Base-by-base conservation (phyloP, 2,888 invertebrate species). In the Tipula lateralis region DNA sequence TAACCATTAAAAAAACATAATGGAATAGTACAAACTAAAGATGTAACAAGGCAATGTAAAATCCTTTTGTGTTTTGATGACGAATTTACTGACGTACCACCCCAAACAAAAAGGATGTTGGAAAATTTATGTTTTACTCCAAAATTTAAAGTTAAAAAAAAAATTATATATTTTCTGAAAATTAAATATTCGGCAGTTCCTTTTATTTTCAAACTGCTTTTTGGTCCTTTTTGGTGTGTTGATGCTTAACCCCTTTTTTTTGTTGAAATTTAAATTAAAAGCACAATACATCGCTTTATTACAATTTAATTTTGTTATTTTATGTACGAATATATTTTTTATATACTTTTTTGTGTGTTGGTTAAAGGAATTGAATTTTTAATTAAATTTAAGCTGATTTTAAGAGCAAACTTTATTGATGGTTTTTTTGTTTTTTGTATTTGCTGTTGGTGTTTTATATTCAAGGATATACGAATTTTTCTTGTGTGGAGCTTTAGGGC, bases 301-400 rank as follows among this genome's bases (percentile, higher is more conserved):
- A 66, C 66, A 66, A 66, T 66, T 66, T 66, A 66, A 66, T 66
- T 66, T 66, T 66, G 66, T 66, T 66, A 66, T 66, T 66, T 66
- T 66, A 66, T 66, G 66, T 24, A 66, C 7, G n/a, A n/a, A 24
- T 66, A 24, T 66, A 9, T 24, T 50, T 50, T 19, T 50, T 5
- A 3, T 50, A 44, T n/a, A 19, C n/a, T 16, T 16, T 66, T 19
- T 24, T 66, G 66, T 66, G 24, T 24, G 66, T 24, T 66, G 66
- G 66, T 66, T 24, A 24, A 66, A 66, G 24, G 66, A 66, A 66
- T 66, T 66, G 66, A 66, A 66, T 66, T 66, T 66, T 66, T 66
- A 66, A 66, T 66, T 66, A 66, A 66, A 66, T 66, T 66, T 66
- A 66, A 66, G 66, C 66, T 66, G 66, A 24, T 66, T 66, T 66